Evolutionary conservation across 2,113 vertebrate genomes (phyloP).

Genomic region (Equus przewalskii): DNA sequence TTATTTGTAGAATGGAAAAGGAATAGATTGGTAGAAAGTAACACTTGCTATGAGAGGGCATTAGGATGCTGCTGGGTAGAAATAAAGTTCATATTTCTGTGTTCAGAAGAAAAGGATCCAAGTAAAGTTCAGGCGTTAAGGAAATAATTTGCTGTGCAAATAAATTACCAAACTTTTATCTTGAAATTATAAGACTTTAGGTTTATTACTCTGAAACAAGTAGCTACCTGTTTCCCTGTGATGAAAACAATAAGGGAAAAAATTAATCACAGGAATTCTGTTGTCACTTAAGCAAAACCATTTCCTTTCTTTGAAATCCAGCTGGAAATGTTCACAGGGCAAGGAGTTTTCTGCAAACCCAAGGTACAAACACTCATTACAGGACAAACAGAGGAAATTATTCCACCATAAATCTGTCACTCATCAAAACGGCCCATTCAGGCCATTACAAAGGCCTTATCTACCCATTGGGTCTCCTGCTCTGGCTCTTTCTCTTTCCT

Average conservation of each 20-base stretch:
- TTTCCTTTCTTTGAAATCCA: constrained; percentile 85
- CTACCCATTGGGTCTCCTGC: neutral
- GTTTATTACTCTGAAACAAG: constrained; percentile 35
- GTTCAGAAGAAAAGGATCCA: constrained; percentile 31
- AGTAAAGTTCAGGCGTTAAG: neutral
- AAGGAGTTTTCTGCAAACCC: constrained; percentile 37
- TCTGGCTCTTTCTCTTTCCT: constrained; percentile 19
- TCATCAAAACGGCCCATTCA: constrained; percentile 54
- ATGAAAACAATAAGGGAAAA: constrained; percentile 65
- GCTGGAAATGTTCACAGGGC: constrained; percentile 47
- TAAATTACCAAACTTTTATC: constrained; percentile 47
- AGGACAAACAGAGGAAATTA: constrained; percentile 87
- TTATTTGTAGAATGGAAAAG: neutral
- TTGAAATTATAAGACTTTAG: constrained; percentile 59
- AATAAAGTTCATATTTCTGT: neutral
- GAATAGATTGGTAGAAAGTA: neutral
- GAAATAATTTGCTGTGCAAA: constrained; percentile 19
- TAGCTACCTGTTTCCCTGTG: constrained; percentile 40
- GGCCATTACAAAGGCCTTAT: constrained; percentile 40
- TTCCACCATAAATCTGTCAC: constrained; percentile 83
- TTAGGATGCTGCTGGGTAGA: neutral
- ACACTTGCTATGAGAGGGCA: neutral
- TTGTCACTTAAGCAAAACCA: constrained; percentile 81
- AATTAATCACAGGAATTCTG: constrained; percentile 87
- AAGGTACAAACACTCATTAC: neutral